Base-by-base conservation (phyloP, 2,113 vertebrate species). In the Leucosticte australis region DNA sequence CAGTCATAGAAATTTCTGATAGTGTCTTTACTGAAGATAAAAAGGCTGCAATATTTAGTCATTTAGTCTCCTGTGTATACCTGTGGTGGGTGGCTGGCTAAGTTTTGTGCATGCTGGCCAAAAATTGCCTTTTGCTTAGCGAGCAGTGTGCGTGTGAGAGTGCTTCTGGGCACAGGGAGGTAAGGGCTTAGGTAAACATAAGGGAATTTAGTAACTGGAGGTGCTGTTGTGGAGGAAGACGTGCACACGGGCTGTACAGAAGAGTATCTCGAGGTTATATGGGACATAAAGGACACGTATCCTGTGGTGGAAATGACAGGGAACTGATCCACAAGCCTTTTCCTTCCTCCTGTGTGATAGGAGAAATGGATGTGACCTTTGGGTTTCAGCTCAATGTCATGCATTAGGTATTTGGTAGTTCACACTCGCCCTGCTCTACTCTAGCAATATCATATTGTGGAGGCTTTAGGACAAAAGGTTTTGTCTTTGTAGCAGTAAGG, bases 291-390 rank as follows among this genome's bases (percentile, higher is more conserved):
- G 31, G 53, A 44, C 33, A 57, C 6, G 10, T 7, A 57, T 26
- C 27, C 59, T 57, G 47, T 0, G 0, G 24, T 42, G 26, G 57
- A 76, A 92, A 57, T 30, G 11, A 23, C 30, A 47, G 1, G 10
- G 37, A 65, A 67, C 23, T 8, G 15, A 67, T 31, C 15, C 28
- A 47, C 16, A 12, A 83, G 14, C 22, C 47, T 30, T 35, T 17
- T 86, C 31, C 22, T 53, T 87, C 21, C 19, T 63, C 15, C 47
- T 49, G 21, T 24, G 24, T 30, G 31, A 73, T 1, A 41, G 21
- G 21, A 84, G 44, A 53, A 83, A 83, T 16, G 39, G 21, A 53
- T 33, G 37, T 47, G 42, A 62, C n/a, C 24, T 83, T 56, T 67
- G 47, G 20, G 13, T 70, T 76, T 83, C 71, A 70, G 42, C 37